These are phyloP conservation scores for Melitaea cinxia DNA, from an alignment of 1,140 invertebrate species.

Conservation along the genomic window DNA sequence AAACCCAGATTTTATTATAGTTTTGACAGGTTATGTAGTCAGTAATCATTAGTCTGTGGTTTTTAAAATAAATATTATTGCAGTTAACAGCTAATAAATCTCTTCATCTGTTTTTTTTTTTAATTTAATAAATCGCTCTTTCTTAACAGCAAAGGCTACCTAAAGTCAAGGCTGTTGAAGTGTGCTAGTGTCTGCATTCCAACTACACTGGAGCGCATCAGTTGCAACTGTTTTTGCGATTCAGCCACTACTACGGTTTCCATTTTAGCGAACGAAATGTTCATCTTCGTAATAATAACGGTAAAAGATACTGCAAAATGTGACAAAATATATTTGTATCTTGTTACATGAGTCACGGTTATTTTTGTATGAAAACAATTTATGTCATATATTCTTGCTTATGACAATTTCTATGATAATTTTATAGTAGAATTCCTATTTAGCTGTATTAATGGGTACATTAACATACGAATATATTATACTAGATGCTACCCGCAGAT, in stretches of 20 bases:
- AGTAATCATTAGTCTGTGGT: too few relatives aligned
- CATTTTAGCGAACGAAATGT: slow-evolving; percentile 3
- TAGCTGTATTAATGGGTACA: background rate
- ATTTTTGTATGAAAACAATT: background rate
- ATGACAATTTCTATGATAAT: slow-evolving; percentile 6
- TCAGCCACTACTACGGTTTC: slow-evolving; percentile 23
- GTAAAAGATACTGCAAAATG: background rate
- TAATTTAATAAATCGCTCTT: slow-evolving; percentile 10
- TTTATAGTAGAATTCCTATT: background rate
- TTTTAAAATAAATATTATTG: too few relatives aligned
- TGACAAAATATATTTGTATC: slow-evolving; percentile 3
- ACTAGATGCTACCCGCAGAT: too few relatives aligned
- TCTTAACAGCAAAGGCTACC: slow-evolving; percentile 1
- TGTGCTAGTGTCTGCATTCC: slow-evolving; percentile 26
- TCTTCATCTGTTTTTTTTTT: too few relatives aligned
- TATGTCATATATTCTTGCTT: background rate
- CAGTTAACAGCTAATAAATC: too few relatives aligned
- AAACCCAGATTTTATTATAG: too few relatives aligned
- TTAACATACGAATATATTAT: background rate
- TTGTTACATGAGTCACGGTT: slow-evolving; percentile 3
- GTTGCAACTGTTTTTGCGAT: slow-evolving; percentile 26
- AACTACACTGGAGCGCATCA: slow-evolving; percentile 24
- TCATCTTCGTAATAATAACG: background rate
- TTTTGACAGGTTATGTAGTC: too few relatives aligned
- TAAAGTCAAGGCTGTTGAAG: slow-evolving; percentile 26